Conservation (phyloP, 2,113 vertebrate species). For the Nannospalax galili region DNA sequence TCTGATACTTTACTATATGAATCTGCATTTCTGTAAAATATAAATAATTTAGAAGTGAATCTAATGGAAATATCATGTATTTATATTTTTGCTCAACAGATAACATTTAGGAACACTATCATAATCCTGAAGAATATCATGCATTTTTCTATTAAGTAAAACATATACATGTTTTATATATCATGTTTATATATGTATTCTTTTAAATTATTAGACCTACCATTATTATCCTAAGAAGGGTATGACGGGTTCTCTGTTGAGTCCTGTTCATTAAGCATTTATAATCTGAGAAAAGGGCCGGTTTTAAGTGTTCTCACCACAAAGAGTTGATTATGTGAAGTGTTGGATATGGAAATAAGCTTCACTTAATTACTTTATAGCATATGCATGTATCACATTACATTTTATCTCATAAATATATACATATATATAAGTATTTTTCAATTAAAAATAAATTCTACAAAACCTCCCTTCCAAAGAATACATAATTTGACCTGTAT, state of each 20-base stretch:
- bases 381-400: neutral
- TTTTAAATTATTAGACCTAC: neutral
- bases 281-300: neutral
- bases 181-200: neutral
- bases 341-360: neutral
- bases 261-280: neutral
- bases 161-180: too few species aligned
- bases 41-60: neutral
- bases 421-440: neutral
- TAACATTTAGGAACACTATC: neutral
- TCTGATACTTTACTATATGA: neutral
- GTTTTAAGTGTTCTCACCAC: neutral
- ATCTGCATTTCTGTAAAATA: neutral
- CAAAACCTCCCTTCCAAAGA: neutral
- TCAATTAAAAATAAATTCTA: neutral
- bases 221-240: neutral
- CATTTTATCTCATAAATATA: neutral
- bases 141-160: neutral
- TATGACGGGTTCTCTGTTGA: neutral
- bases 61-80: neutral
- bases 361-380: neutral
- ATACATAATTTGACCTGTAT: too few species aligned
- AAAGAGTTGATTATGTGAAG: neutral
- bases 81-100: neutral
- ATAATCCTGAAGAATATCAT: neutral